phyloP scores from a whole-genome alignment of 2,797 vertebrate species.

The Amphiprion clarkii region DNA sequence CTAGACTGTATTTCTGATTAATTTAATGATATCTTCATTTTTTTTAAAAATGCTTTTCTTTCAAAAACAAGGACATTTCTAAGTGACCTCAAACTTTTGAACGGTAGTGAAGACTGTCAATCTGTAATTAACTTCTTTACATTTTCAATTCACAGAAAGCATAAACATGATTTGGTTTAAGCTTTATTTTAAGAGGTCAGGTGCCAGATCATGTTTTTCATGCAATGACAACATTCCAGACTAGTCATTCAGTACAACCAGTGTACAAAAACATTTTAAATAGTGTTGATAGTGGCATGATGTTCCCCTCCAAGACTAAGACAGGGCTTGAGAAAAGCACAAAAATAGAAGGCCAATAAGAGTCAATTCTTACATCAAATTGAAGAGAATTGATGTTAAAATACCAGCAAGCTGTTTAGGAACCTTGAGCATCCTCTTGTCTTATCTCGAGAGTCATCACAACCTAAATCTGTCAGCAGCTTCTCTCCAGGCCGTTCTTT shows the following conservation, averaged over 20 bases:
- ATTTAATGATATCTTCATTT: too few relatives aligned
- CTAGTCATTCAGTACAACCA: neutral
- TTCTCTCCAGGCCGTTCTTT: slow-evolving; percentile 12
- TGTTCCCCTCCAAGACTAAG: neutral
- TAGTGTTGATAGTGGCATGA: neutral
- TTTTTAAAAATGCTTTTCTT: too few relatives aligned
- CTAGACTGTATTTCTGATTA: too few relatives aligned
- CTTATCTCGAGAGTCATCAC: slow-evolving; percentile 38
- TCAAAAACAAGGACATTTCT: too few relatives aligned
- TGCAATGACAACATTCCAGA: neutral
- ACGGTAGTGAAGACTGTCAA: too few relatives aligned
- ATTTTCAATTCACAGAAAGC: neutral
- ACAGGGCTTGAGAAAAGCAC: neutral
- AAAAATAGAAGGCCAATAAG: slow-evolving; percentile 16
- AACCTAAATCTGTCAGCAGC: slow-evolving; percentile 61
- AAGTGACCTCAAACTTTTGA: too few relatives aligned
- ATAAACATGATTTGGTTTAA: neutral
- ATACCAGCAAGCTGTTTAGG: slow-evolving; percentile 31
- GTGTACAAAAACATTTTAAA: neutral
- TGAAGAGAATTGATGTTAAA: slow-evolving; percentile 26
- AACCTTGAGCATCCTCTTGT: slow-evolving; percentile 22
- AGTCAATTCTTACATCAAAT: slow-evolving; percentile 25
- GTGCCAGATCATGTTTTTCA: neutral
- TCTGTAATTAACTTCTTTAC: too few relatives aligned
- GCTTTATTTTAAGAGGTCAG: neutral